phyloP scores from a whole-genome alignment of 92 coral and sea anemone genomes.

The Porites evermanni region DNA sequence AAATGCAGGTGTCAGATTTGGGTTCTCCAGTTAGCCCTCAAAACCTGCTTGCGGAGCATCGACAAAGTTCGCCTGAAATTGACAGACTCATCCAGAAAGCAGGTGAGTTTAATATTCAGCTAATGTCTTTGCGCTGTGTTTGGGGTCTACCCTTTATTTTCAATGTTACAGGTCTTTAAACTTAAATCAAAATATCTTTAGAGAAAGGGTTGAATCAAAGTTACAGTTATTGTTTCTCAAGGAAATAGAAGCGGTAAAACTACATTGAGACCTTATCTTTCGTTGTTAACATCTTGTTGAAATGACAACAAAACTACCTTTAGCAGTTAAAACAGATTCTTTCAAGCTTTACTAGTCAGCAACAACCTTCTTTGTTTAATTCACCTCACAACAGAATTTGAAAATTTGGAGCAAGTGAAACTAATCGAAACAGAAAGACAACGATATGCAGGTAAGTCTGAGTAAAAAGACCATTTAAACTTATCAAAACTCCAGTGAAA shows the following conservation, averaged over 20 bases:
- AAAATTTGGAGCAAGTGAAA: slow-evolving; percentile 86
- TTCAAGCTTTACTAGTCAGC: too few relatives aligned
- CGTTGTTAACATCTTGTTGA: too few relatives aligned
- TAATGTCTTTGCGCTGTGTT: neutral
- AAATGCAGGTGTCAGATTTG: slow-evolving; percentile 39
- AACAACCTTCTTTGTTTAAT: neutral
- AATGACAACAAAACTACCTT: too few relatives aligned
- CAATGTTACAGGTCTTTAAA: too few relatives aligned
- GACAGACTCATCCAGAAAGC: slow-evolving; percentile 91
- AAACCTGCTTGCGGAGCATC: neutral
- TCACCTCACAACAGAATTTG: slow-evolving; percentile 70
- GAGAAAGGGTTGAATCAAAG: too few relatives aligned
- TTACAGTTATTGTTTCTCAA: too few relatives aligned
- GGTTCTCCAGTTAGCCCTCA: slow-evolving; percentile 24
- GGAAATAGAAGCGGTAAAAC: too few relatives aligned
- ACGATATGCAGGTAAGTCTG: slow-evolving; percentile 70
- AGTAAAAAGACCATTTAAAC: neutral
- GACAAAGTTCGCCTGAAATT: slow-evolving; percentile 75
- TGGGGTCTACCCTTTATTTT: too few relatives aligned
- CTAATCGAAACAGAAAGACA: slow-evolving; percentile 88
- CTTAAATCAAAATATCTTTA: too few relatives aligned
- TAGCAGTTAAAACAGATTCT: too few relatives aligned
- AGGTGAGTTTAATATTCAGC: slow-evolving; percentile 44
- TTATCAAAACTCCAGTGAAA: too few relatives aligned
- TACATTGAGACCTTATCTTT: too few relatives aligned